phyloP scores from a whole-genome alignment of 2,113 vertebrate genomes.

The Stictonetta naevosa region DNA sequence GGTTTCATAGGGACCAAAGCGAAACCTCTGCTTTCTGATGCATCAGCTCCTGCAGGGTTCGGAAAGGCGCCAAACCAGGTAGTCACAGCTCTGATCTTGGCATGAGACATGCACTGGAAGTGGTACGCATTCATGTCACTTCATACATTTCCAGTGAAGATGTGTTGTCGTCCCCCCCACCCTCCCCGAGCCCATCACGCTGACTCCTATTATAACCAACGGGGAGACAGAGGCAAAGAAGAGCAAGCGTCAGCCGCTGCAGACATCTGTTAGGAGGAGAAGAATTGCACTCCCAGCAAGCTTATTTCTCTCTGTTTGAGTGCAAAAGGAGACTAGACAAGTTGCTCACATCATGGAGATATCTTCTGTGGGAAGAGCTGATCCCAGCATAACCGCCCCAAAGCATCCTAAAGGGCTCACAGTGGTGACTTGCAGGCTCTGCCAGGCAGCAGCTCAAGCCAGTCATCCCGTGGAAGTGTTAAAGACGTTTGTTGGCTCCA shows the following conservation, averaged over 20 bases:
- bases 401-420: neutral
- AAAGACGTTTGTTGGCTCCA: neutral
- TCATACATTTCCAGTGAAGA: neutral
- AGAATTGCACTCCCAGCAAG: neutral
- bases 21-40: neutral
- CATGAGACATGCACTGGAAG: neutral
- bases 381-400: neutral
- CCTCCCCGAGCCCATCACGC: neutral
- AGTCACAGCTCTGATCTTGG: neutral
- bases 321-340: neutral
- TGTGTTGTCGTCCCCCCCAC: neutral
- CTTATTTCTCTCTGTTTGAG: neutral
- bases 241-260: neutral
- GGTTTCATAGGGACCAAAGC: neutral
- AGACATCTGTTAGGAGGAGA: neutral
- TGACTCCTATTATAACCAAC: neutral
- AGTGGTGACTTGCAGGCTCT: neutral
- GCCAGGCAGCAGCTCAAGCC: neutral
- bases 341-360: neutral
- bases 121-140: rapidly evolving
- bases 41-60: neutral
- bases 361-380: neutral
- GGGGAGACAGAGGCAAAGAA: neutral
- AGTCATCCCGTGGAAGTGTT: neutral
- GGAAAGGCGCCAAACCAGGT: neutral